phyloP scores from a whole-genome alignment of 2,113 vertebrate species.

The Empidonax traillii region DNA sequence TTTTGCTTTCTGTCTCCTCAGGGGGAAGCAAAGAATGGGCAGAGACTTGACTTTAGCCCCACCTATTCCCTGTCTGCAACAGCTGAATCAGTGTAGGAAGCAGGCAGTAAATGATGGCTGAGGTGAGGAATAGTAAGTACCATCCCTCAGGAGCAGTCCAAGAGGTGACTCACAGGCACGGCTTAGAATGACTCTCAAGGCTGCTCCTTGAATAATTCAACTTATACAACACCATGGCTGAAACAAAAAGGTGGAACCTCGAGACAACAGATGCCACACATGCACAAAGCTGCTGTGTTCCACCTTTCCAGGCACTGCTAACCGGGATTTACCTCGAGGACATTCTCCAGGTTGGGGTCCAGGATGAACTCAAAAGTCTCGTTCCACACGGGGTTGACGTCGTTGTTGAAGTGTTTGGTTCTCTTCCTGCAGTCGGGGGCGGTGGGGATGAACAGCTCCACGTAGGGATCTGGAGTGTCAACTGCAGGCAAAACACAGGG shows the following conservation, averaged over 20 bases:
- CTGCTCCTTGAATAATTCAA: not conserved
- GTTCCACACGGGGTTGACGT: conserved; percentile 92
- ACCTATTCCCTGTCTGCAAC: not conserved
- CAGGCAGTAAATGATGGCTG: not conserved
- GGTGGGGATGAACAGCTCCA: conserved; percentile 90
- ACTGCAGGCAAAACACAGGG: conserved; percentile 71
- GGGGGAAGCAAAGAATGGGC: not conserved
- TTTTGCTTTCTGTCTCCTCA: not conserved
- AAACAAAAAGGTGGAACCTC: not conserved
- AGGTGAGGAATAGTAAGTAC: not conserved
- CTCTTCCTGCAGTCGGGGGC: conserved; percentile 92
- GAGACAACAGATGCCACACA: not conserved
- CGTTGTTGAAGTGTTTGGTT: conserved; percentile 90
- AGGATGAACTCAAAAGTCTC: conserved; percentile 93
- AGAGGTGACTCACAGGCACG: not conserved
- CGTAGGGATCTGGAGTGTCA: conserved; percentile 95
- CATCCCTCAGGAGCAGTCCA: not conserved
- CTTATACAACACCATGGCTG: not conserved
- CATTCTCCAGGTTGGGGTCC: conserved; percentile 91
- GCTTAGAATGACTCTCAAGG: not conserved
- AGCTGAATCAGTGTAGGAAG: not conserved
- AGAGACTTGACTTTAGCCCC: not conserved
- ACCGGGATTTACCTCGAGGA: conserved; percentile 83
- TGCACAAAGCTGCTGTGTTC: fast-evolving
- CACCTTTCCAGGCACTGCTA: not conserved